phyloP scores from a whole-genome alignment of 2,113 vertebrate species.

The Physeter macrocephalus region DNA sequence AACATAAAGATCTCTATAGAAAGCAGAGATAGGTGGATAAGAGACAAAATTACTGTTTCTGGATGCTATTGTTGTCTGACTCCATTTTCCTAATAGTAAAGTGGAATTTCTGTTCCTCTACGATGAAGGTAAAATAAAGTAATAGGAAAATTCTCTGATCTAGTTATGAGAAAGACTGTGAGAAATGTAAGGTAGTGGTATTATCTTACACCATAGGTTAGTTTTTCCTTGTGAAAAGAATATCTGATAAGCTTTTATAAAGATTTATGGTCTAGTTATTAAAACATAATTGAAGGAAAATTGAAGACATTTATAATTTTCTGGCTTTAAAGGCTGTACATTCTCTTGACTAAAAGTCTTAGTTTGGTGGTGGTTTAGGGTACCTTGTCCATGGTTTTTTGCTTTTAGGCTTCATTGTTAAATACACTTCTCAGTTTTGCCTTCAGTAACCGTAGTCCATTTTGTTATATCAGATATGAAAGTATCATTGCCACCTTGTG shows the following conservation, averaged over 20 bases:
- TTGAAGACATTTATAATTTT: neutral
- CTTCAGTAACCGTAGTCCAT: neutral
- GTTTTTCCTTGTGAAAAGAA: neutral
- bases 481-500: slow-evolving; percentile 98
- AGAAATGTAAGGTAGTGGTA: neutral
- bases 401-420: neutral
- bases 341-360: neutral
- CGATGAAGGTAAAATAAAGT: neutral
- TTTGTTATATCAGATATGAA: slow-evolving; percentile 87
- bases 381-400: neutral
- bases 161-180: neutral
- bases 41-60: neutral
- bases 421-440: neutral
- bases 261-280: neutral
- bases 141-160: neutral
- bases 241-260: neutral
- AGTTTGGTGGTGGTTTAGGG: neutral
- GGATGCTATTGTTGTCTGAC: neutral
- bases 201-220: neutral
- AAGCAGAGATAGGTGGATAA: neutral
- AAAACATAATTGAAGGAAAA: slow-evolving; percentile 8
- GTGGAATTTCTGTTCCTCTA: neutral
- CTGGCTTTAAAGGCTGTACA: neutral
- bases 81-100: slow-evolving; percentile 16
- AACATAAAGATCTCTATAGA: neutral